A percentile compares a stretch with the other conserved stretches of the same genome.
These are phyloP conservation scores for Automeris io DNA, from an alignment of 2,888 invertebrate species.

Conservation along the genomic window DNA sequence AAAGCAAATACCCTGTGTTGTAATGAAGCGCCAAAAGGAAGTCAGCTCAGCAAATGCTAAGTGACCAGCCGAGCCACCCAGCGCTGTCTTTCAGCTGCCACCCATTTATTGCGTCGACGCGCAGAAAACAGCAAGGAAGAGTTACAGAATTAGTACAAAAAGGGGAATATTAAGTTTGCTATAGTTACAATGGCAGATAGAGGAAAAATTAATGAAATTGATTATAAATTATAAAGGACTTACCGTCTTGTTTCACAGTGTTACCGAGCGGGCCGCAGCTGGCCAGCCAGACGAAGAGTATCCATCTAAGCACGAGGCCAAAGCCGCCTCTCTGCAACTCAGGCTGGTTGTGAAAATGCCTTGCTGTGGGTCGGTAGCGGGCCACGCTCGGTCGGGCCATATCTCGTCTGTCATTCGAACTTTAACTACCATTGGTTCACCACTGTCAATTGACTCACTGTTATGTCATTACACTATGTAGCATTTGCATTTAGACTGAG, in stretches of 20 bases:
- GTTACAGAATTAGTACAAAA: too few species aligned
- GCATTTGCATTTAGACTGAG: too few species aligned
- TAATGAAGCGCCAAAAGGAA: too few species aligned
- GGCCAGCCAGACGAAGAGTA: constrained; percentile 61
- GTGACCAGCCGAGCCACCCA: too few species aligned
- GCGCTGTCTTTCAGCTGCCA: too few species aligned
- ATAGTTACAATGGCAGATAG: neutral
- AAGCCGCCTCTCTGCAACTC: constrained; percentile 53
- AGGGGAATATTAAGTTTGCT: too few species aligned
- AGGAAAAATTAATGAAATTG: too few species aligned
- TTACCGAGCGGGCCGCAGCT: constrained; percentile 63
- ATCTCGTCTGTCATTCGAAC: constrained; percentile 25
- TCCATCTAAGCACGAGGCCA: constrained; percentile 64
- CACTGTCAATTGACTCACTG: constrained; percentile 10
- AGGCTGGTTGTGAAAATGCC: constrained; percentile 70
- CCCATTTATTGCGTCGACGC: too few species aligned
- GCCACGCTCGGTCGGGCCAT: constrained; percentile 47
- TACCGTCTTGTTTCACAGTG: constrained; percentile 69
- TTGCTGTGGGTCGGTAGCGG: constrained; percentile 50
- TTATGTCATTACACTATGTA: neutral
- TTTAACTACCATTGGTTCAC: constrained; percentile 32
- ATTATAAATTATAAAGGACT: too few species aligned
- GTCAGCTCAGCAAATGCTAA: too few species aligned
- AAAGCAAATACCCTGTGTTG: too few species aligned
- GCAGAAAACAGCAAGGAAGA: too few species aligned